These are phyloP conservation scores for Stictonetta naevosa DNA, from an alignment of 2,113 vertebrate genomes.

Conservation along the genomic window DNA sequence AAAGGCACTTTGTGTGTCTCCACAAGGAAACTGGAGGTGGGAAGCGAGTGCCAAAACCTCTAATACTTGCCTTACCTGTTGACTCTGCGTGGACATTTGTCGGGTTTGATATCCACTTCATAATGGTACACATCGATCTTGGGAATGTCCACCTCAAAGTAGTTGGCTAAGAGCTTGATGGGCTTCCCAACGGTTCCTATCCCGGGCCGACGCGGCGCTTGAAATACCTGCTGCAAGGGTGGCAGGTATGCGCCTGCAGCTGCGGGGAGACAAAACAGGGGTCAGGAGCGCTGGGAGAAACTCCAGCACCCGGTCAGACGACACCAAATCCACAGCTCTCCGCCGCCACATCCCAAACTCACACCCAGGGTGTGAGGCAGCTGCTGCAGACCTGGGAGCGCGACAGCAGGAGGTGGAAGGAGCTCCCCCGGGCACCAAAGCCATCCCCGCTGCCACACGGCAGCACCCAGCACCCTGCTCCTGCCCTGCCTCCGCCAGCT, in stretches of 20 bases:
- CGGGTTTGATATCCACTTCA: slow-evolving; percentile 99
- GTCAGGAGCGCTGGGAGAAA: neutral
- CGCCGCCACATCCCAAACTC: neutral
- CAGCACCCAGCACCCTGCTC: neutral
- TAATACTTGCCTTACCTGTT: slow-evolving; percentile 89
- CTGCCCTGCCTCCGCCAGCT: neutral
- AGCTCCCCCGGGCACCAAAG: neutral
- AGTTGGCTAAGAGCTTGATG: slow-evolving; percentile 99
- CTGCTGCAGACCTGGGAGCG: neutral
- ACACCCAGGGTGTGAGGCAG: neutral
- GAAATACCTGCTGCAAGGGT: slow-evolving; percentile 98
- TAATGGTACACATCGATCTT: slow-evolving; percentile 99
- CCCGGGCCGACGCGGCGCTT: slow-evolving; percentile 95
- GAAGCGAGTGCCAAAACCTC: slow-evolving; percentile 16
- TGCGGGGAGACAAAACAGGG: slow-evolving; percentile 49
- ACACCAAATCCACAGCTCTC: rapidly evolving
- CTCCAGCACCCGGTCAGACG: neutral
- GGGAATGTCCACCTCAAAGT: slow-evolving; percentile 99
- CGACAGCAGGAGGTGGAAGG: neutral
- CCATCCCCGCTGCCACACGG: rapidly evolving
- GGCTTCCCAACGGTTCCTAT: slow-evolving; percentile 99
- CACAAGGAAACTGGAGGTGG: neutral
- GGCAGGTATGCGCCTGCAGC: slow-evolving; percentile 93
- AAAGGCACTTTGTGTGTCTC: neutral
- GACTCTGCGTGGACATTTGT: slow-evolving; percentile 98